Conservation (phyloP, 23 tunicate genomes). For the Botrylloides violaceus region DNA sequence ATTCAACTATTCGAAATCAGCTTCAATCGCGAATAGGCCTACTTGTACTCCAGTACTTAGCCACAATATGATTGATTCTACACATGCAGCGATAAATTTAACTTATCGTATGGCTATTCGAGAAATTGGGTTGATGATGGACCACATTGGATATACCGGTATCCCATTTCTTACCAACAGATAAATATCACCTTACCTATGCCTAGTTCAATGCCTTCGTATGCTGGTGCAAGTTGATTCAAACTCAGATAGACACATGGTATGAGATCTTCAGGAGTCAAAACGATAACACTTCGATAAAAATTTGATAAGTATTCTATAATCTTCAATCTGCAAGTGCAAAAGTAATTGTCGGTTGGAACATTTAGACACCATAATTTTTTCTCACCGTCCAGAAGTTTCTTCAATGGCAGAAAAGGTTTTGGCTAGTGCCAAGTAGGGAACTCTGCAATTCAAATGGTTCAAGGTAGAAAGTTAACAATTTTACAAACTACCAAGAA, state of each 20-base stretch:
- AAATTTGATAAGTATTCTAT: conserved; percentile 71
- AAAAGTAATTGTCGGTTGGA: neutral
- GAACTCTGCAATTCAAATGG: conserved; percentile 50
- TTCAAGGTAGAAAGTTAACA: no score
- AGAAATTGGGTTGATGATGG: no score
- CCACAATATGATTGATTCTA: no score
- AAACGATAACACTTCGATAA: conserved; percentile 61
- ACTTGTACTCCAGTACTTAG: no score
- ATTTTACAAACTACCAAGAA: no score
- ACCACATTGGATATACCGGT: no score
- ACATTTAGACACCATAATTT: neutral
- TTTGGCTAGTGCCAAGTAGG: conserved; percentile 77
- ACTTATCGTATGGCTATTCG: no score
- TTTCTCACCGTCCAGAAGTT: conserved; percentile 53
- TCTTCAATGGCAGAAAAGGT: conserved; percentile 77
- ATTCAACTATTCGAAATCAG: no score
- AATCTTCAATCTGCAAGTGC: conserved; percentile 40
- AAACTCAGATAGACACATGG: conserved; percentile 73
- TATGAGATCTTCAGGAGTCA: conserved; percentile 79
- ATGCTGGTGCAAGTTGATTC: conserved; percentile 93
- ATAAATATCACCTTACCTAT: conserved; percentile 80
- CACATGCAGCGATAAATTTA: no score
- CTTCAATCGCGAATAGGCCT: no score
- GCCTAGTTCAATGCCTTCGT: conserved; percentile 97
- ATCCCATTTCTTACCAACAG: no score